Evolutionary conservation across 1,140 invertebrate genomes (phyloP).

Genomic region (Drosophila guanche): DNA sequence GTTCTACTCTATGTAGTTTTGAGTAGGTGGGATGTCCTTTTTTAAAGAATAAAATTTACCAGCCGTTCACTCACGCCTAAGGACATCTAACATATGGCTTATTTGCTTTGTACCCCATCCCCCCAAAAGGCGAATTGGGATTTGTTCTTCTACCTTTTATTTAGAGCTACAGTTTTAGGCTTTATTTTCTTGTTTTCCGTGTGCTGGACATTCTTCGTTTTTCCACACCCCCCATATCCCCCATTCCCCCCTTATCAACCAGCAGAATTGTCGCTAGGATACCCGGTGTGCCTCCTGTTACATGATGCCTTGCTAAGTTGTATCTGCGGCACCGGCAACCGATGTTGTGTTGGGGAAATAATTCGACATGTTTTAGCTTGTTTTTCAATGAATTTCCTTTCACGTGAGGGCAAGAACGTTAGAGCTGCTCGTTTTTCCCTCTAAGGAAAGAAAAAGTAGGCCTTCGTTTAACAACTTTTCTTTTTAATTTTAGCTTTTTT

Average conservation of each 20-base stretch:
- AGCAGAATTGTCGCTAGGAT: slow-evolving; percentile 70
- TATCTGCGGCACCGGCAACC: slow-evolving; percentile 39
- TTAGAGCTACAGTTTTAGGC: slow-evolving; percentile 61
- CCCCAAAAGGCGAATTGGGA: not conserved
- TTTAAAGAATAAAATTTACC: slow-evolving; percentile 4
- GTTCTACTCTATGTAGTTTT: slow-evolving; percentile 35
- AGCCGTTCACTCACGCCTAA: slow-evolving; percentile 9
- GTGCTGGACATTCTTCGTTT: slow-evolving; percentile 47
- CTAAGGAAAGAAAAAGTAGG: slow-evolving; percentile 74
- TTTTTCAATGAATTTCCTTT: slow-evolving; percentile 66
- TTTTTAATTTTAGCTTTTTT: slow-evolving; percentile 32
- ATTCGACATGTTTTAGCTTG: slow-evolving; percentile 71
- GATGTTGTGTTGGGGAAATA: slow-evolving; percentile 28
- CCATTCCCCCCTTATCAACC: slow-evolving; percentile 13
- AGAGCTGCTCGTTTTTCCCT: slow-evolving; percentile 64
- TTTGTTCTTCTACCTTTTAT: slow-evolving; percentile 27
- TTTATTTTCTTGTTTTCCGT: slow-evolving; percentile 37
- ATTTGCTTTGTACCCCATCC: slow-evolving; percentile 4
- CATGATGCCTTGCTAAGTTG: slow-evolving; percentile 80
- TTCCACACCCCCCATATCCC: slow-evolving; percentile 24
- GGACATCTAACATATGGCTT: slow-evolving; percentile 25
- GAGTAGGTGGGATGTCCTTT: slow-evolving; percentile 43
- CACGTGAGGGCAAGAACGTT: slow-evolving; percentile 43
- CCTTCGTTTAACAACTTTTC: slow-evolving; percentile 63
- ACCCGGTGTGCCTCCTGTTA: slow-evolving; percentile 69